Base-by-base conservation (phyloP, 2,113 vertebrate genomes). In the Malurus cyaneus region DNA sequence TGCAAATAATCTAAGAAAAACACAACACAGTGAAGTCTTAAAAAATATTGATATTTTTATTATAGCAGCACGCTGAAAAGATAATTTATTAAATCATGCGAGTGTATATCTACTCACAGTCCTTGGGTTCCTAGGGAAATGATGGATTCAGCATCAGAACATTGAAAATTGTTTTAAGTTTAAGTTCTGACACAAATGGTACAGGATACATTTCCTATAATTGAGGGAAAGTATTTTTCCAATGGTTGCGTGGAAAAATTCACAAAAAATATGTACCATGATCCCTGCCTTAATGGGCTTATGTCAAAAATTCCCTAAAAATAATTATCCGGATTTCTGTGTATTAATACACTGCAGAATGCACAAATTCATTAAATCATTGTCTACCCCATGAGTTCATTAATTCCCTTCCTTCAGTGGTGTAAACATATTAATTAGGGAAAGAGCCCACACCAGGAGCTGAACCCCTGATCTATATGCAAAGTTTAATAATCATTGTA, bases 381-480 rank as follows among this genome's bases (percentile, higher is more conserved):
- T 94, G 72, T 82, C 54, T 92, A 81, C 86, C 93, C 60, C 67
- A 80, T 28, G 72, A 95, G 96, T 93, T 94, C 80, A 73, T 96
- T 95, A 97, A 95, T 94, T 79, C 2, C 0, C 52, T 93, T 95
- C 84, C 73, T 89, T 67, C 79, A 57, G 78, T 88, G 94, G 88
- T 96, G 93, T 93, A 96, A 95, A 94, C 92, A 93, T 95, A 94
- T 97, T 98, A 96, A 97, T 98, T 95, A 97, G 92, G 84, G 88
- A 52, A 90, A 85, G 80, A 96, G 86, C 91, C 93, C 96, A 91
- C 88, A 92, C 92, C 66, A 93, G 94, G 91, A 95, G 95, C 41
- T 95, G 95, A 96, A 93, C 94, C 90, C 92, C 86, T 96, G 96
- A 96, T 97, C 96, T 97, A 90, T 93, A 96, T 96, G 96, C 94